Evolutionary conservation across 2,113 vertebrate species (phyloP), one percentile per base, ranked within the genome.

Genomic region (Mirza zaza): DNA sequence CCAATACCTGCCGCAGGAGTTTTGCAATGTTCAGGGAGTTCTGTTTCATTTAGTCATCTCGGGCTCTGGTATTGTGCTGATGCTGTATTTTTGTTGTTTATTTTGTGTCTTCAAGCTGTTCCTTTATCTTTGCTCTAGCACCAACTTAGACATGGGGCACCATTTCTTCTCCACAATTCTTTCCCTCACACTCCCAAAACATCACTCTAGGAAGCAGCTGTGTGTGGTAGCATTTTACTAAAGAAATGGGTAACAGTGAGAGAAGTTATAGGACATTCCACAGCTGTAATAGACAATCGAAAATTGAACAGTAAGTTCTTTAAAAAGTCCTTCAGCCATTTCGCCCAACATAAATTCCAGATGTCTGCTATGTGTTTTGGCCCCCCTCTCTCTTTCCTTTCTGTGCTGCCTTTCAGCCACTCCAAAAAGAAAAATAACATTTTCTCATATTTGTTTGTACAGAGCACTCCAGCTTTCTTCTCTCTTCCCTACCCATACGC

Each of bases 371-470:
- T 63, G 25, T 17, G 65, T 70, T 82, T 93, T 42, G 15, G 9
- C 34, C 8, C 18, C 18, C n/a, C 50, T 34, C 2, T 39, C 25
- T 63, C 15, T 75, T 68, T 73, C 12, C 20, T 94, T 8, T 83
- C 57, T 61, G 6, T 71, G 68, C 34, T 95, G 23, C 48, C 71
- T 87, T 76, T 85, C 6, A 65, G 76, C 21, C 48, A 91, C 10
- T 88, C 29, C 18, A 42, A 63, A 96, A 90, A 34, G 21, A 79
- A 94, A 88, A 84, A 25, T n/a, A 61, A 14, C 59, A 45, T 79
- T 68, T 77, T 61, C 86, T 86, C 61, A n/a, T 42, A n/a, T 45
- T 95, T 91, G 32, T 70, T 83, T 95, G n/a, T 76, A 34, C 20
- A n/a, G 15, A 52, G 13, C 18, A 63, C 45, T 88, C 32, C 27